phyloP scores from a whole-genome alignment of 2,797 vertebrate genomes.

The Paedocypris micromegethes region DNA sequence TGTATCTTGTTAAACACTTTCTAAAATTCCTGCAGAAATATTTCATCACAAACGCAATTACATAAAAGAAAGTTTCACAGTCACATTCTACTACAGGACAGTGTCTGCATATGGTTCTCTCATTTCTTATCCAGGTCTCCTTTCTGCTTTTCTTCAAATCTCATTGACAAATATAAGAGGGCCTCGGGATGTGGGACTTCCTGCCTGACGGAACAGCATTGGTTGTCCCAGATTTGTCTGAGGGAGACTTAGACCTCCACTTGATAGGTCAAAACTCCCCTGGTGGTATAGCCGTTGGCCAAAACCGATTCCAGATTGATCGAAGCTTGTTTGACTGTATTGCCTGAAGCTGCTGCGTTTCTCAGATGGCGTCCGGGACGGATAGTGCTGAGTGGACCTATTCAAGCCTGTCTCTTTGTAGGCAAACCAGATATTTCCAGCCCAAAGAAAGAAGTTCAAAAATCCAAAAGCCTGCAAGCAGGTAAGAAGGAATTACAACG shows the following conservation, averaged over 20 bases:
- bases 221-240: conserved; percentile 64
- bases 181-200: conserved; percentile 67
- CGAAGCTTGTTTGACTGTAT: conserved; percentile 82
- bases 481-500: conserved; percentile 23
- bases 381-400: conserved; percentile 81
- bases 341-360: conserved; percentile 82
- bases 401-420: conserved; percentile 98
- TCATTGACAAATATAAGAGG: conserved; percentile 86
- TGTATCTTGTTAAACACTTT: too few species aligned
- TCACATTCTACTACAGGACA: neutral
- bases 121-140: conserved; percentile 4
- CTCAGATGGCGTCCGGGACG: conserved; percentile 77
- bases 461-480: conserved; percentile 87
- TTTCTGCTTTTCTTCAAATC: conserved; percentile 52
- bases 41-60: neutral
- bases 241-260: conserved; percentile 59
- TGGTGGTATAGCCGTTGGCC: conserved; percentile 70
- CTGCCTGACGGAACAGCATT: conserved; percentile 58
- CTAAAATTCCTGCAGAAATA: neutral
- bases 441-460: conserved; percentile 92
- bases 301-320: conserved; percentile 73
- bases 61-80: neutral
- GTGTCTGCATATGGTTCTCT: neutral
- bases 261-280: conserved; percentile 57
- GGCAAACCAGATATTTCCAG: conserved; percentile 98